Percentiles rank a stretch among this genome's conserved stretches.
These are phyloP conservation scores for Salvelinus sp. DNA, from an alignment of 2,113 vertebrate species.

Conservation along the genomic window DNA sequence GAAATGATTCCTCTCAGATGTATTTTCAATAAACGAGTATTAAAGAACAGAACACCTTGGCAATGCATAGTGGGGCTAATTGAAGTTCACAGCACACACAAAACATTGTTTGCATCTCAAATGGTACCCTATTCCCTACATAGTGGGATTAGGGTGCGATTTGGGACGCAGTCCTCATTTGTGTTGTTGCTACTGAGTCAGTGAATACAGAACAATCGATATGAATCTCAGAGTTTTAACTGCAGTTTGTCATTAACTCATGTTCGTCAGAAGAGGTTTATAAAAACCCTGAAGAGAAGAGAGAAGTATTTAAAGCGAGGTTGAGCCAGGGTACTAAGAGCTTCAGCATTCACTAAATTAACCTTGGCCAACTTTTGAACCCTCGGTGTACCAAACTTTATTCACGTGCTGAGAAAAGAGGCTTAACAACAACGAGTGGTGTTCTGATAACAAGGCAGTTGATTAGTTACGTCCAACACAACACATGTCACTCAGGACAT, in stretches of 20 bases:
- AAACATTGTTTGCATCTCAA: not conserved
- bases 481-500: too few relatives aligned
- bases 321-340: constrained; percentile 30
- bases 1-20: constrained; percentile 6
- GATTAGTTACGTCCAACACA: constrained; percentile 34
- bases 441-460: constrained; percentile 35
- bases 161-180: too few relatives aligned
- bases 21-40: constrained; percentile 7
- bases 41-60: constrained; percentile 39
- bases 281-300: constrained; percentile 57
- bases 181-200: too few relatives aligned
- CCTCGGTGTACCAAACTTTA: constrained; percentile 30
- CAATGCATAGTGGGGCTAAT: constrained; percentile 44
- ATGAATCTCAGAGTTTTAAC: constrained; percentile 8
- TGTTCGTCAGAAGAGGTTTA: constrained; percentile 50
- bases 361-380: constrained; percentile 61
- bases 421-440: constrained; percentile 35
- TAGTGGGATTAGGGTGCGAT: too few relatives aligned
- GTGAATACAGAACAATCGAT: too few relatives aligned
- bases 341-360: constrained; percentile 65
- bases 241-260: constrained; percentile 63
- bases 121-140: too few relatives aligned
- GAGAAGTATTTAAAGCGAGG: constrained; percentile 46
- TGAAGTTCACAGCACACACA: constrained; percentile 34
- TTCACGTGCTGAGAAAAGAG: constrained; percentile 33